Base-by-base conservation (phyloP, 2,888 invertebrate genomes). In the Brachypalpus laphriformis region DNA sequence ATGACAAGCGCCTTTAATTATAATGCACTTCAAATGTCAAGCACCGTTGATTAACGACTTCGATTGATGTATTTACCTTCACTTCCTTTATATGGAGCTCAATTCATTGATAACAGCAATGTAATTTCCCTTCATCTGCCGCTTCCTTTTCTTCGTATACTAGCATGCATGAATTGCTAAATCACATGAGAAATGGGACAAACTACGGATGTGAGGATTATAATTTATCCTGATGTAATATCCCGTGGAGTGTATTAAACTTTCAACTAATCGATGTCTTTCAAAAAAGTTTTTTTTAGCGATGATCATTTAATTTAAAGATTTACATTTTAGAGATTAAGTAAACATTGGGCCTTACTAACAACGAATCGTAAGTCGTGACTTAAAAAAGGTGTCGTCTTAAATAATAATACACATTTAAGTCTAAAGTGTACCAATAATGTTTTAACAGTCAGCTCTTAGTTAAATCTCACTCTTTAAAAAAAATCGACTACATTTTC, bases 161-260 rank as follows among this genome's bases (percentile, higher is more conserved):
- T 31, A 70, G 63, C 85, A 71, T 85, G 80, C 85, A 85, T 85
- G 85, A 81, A 71, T 66, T 75, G 85, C 81, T 66, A 65, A 81
- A 76, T 85, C 85, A 81, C 40, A 81, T 85, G 81, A 85, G 85
- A 81, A 85, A 85, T 85, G 75, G 85, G 71, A 66, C 75, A 71
- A 71, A 54, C 75, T 85, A 75, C 85, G 81, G 85, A 85, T 85
- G 81, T 85, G 85, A 81, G 75, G 81, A 81, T 81, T 85, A 85
- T 85, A 85, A 85, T 85, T 85, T 81, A 85, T 81, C 81, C 85
- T 61, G 81, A 85, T 81, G 81, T 75, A 81, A 75, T 80, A 81
- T 85, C 81, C 81, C 37, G 45, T 57, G 49, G 59, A 71, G 85
- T 76, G 75, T 80, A 75, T 83, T 83, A 80, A 85, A 85, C 85